Evolutionary conservation across 2,797 vertebrate species (phyloP).

Genomic region (Pelochelys cantorii): DNA sequence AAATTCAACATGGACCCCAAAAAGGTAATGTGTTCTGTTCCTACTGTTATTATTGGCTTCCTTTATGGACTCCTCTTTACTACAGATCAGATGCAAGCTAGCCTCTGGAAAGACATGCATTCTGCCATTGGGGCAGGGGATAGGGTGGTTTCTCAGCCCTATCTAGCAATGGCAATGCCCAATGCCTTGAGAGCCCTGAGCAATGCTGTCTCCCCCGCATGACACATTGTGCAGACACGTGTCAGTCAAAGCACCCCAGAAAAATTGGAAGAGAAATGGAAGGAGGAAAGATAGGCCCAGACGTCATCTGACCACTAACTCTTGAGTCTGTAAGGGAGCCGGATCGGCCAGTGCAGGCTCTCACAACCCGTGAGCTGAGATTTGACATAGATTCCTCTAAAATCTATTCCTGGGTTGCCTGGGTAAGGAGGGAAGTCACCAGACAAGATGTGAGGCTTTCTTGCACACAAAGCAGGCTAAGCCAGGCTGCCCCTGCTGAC

Average conservation of each 20-base stretch:
- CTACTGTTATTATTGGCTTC: not conserved
- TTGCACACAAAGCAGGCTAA: not conserved
- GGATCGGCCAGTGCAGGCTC: not conserved
- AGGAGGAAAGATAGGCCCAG: not conserved
- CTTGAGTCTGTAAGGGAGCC: not conserved
- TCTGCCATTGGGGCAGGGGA: not conserved
- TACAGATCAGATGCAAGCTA: not conserved
- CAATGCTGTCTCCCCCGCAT: not conserved
- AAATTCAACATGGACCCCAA: conserved; percentile 96
- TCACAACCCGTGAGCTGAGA: not conserved
- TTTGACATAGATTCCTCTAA: not conserved
- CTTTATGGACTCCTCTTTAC: not conserved
- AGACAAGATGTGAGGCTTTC: not conserved
- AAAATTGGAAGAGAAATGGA: not conserved
- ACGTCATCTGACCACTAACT: not conserved
- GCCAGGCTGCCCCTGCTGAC: not conserved
- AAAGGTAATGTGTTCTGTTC: conserved; percentile 81
- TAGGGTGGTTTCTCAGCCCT: not conserved
- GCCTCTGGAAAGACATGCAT: not conserved
- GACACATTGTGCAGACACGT: not conserved
- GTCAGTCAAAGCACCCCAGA: not conserved
- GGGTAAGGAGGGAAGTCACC: not conserved
- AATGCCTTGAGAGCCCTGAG: not conserved
- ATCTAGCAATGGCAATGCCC: not conserved
- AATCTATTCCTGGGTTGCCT: not conserved